phyloP scores from a whole-genome alignment of 2,888 invertebrate species.

The Xestia xanthographa region DNA sequence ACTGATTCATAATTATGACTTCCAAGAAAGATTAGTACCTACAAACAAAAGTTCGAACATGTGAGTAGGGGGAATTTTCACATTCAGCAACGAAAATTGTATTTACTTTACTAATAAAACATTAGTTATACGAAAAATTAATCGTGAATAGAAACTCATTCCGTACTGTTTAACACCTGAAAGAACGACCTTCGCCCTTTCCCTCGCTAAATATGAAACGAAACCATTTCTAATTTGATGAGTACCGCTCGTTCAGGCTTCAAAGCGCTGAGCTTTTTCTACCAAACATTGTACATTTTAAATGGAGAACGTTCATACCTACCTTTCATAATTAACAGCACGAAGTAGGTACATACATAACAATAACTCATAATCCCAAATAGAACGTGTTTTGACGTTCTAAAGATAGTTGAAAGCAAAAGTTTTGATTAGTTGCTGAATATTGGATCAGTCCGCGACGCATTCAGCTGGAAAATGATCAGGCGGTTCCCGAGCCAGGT shows the following conservation, averaged over 20 bases:
- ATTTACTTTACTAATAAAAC: slow-evolving; percentile 38
- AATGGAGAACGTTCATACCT: neutral
- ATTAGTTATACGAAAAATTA: slow-evolving; percentile 47
- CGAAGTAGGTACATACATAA: slow-evolving; percentile 6
- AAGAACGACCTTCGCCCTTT: slow-evolving; percentile 41
- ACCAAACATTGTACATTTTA: slow-evolving; percentile 36
- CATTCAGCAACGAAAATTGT: slow-evolving; percentile 31
- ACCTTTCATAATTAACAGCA: slow-evolving; percentile 6
- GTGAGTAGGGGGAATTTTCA: slow-evolving; percentile 28
- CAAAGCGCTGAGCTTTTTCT: slow-evolving; percentile 11
- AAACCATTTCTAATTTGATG: slow-evolving; percentile 44
- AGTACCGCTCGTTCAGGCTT: slow-evolving; percentile 19
- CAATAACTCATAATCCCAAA: slow-evolving; percentile 36
- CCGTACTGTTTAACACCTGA: slow-evolving; percentile 47
- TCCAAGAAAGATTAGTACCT: slow-evolving; percentile 23
- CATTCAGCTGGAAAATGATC: slow-evolving; percentile 37
- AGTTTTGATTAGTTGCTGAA: slow-evolving; percentile 62
- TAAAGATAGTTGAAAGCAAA: slow-evolving; percentile 54
- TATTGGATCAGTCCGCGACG: slow-evolving; percentile 41
- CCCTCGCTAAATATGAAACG: slow-evolving; percentile 43
- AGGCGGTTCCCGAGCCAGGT: slow-evolving; percentile 37
- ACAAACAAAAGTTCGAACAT: slow-evolving; percentile 13
- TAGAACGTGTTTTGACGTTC: slow-evolving; percentile 31
- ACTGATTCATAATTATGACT: slow-evolving; percentile 22
- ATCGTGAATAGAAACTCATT: slow-evolving; percentile 50